Evolutionary conservation across 2,888 invertebrate genomes (phyloP).

Genomic region (Nebria salina): DNA sequence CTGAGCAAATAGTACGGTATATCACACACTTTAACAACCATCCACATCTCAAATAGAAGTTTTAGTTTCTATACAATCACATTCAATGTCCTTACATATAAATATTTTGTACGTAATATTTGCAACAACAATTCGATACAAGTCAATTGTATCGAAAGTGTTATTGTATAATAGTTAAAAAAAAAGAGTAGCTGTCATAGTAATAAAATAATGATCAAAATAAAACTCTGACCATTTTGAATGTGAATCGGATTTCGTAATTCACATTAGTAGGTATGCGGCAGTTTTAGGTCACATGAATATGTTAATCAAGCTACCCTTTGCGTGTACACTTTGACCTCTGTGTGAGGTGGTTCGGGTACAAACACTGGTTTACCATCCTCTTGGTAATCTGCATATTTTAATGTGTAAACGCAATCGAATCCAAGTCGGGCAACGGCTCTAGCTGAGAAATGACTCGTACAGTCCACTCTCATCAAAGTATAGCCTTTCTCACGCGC

Average conservation of each 20-base stretch:
- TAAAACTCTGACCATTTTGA: constrained; percentile 35
- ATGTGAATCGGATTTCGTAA: constrained; percentile 10
- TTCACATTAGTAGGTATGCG: constrained; percentile 19
- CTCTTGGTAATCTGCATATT: constrained; percentile 72
- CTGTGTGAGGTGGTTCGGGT: constrained; percentile 66
- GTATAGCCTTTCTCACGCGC: constrained; percentile 66
- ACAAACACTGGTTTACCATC: constrained; percentile 72
- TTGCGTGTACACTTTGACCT: constrained; percentile 56
- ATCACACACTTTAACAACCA: constrained; percentile 9
- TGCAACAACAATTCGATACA: constrained; percentile 9
- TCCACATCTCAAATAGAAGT: constrained; percentile 16
- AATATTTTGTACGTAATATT: constrained; percentile 35
- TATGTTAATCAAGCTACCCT: constrained; percentile 43
- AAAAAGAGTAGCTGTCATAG: constrained; percentile 3
- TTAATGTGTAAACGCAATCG: constrained; percentile 71
- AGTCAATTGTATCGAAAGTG: background rate
- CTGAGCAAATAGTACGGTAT: constrained; percentile 22
- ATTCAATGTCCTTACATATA: constrained; percentile 28
- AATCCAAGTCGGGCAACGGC: constrained; percentile 78
- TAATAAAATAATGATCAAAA: constrained; percentile 26
- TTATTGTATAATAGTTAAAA: background rate
- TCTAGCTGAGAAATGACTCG: constrained; percentile 79
- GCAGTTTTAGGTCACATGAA: constrained; percentile 32
- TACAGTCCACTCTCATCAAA: constrained; percentile 77
- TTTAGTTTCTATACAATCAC: constrained; percentile 29